A percentile compares a stretch with the other conserved stretches of the same genome.
Conservation (phyloP, 2,797 vertebrate species). For the Uromys caudimaculatus region DNA sequence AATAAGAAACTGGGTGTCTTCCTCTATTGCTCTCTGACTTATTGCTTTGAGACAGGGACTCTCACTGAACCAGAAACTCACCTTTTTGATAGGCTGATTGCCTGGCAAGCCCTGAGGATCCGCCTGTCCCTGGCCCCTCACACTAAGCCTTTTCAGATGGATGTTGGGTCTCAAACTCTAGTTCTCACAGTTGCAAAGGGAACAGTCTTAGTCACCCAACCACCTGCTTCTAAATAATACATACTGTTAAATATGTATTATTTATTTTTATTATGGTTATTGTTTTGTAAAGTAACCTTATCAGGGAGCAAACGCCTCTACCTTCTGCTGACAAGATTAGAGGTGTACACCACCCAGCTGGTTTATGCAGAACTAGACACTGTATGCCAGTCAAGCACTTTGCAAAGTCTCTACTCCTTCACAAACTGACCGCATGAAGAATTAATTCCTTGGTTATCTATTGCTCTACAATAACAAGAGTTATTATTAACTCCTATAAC, state of each 20-base stretch:
- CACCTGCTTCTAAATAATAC: neutral
- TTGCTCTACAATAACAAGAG: neutral
- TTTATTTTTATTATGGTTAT: neutral
- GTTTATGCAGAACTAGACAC: neutral
- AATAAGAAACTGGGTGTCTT: neutral
- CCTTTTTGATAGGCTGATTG: neutral
- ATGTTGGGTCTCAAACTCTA: neutral
- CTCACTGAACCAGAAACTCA: neutral
- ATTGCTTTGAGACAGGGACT: neutral
- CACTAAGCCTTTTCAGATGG: too few species aligned
- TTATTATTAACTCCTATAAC: constrained; percentile 5
- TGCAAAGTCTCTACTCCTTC: neutral
- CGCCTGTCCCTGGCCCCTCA: neutral
- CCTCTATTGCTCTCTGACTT: neutral
- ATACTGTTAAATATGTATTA: neutral
- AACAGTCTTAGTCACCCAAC: neutral
- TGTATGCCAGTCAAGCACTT: neutral
- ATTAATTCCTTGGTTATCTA: neutral
- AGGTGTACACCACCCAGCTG: neutral
- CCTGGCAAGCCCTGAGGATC: neutral
- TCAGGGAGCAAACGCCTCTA: neutral
- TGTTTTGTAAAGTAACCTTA: neutral
- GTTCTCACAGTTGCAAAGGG: neutral
- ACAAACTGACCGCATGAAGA: neutral
- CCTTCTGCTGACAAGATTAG: neutral